Conservation (phyloP, 2,888 invertebrate genomes). For the Epistrophe eligans region DNA sequence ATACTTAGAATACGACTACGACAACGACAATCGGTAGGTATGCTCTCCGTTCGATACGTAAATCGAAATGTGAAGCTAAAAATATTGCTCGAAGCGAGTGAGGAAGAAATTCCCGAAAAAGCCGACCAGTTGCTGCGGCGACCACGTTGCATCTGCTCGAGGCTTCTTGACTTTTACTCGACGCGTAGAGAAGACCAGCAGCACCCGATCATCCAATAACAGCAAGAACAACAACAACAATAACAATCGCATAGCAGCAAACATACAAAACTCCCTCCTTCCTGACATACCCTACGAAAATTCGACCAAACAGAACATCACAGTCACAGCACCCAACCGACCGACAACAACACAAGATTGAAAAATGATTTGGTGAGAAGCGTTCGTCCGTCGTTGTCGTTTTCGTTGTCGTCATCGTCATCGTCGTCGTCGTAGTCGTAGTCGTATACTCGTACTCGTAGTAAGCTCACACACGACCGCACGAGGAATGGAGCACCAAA, state of each 20-base stretch:
- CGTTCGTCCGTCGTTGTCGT: constrained; percentile 38
- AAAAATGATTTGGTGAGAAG: constrained; percentile 74
- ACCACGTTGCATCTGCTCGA: constrained; percentile 81
- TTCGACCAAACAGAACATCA: constrained; percentile 49
- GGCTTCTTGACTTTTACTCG: constrained; percentile 80
- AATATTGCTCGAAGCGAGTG: constrained; percentile 64
- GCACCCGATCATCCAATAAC: constrained; percentile 66
- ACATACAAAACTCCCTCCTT: constrained; percentile 57
- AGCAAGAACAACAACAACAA: constrained; percentile 54
- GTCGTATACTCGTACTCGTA: constrained; percentile 17
- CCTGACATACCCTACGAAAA: constrained; percentile 33
- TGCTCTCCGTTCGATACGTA: constrained; percentile 22
- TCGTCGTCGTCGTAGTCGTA: constrained; percentile 17
- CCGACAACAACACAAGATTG: constrained; percentile 67
- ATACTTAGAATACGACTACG: not conserved
- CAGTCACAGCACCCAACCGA: constrained; percentile 46
- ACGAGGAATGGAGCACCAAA: constrained; percentile 62
- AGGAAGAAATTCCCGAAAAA: constrained; percentile 71
- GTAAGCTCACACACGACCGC: constrained; percentile 69
- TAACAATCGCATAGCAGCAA: constrained; percentile 63
- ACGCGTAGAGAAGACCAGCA: constrained; percentile 67
- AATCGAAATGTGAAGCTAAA: constrained; percentile 52
- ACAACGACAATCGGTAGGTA: not conserved
- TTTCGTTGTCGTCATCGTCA: not conserved
- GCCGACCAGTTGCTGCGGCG: constrained; percentile 80